Evolutionary conservation across 1,140 invertebrate genomes (phyloP).

Genomic region (Drosophila murphyi): DNA sequence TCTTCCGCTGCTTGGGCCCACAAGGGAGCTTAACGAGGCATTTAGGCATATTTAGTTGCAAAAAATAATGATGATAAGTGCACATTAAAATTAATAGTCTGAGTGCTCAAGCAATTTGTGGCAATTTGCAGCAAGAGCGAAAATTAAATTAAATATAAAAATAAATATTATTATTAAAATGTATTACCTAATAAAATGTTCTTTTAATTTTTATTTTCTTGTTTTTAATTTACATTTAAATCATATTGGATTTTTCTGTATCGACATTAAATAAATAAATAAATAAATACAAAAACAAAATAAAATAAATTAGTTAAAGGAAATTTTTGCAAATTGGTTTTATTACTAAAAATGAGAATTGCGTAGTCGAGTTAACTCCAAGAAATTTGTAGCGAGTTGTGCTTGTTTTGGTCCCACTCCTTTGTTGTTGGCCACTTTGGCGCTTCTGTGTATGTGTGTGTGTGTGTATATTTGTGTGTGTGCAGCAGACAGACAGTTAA

Average conservation of each 20-base stretch:
- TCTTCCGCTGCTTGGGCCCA: conserved; percentile 32
- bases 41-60: conserved; percentile 19
- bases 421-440: conserved; percentile 49
- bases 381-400: conserved; percentile 19
- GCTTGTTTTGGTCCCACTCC: conserved; percentile 19
- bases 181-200: too few relatives aligned
- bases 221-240: too few relatives aligned
- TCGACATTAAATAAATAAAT: too few relatives aligned
- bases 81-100: not conserved
- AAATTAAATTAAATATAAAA: conserved; percentile 3
- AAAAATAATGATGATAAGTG: not conserved
- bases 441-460: conserved; percentile 7
- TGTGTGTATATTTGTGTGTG: conserved; percentile 27
- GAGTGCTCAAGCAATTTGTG: conserved; percentile 1
- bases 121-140: not conserved
- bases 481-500: conserved; percentile 40
- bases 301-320: too few relatives aligned
- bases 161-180: not conserved
- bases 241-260: too few relatives aligned
- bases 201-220: too few relatives aligned
- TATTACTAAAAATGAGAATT: not conserved
- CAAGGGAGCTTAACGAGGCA: conserved; percentile 11
- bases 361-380: conserved; percentile 15
- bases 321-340: too few relatives aligned
- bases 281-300: too few relatives aligned